Evolutionary conservation across 1,140 invertebrate species (phyloP), one percentile per base, ranked within the genome.

Genomic region (Camponotus pennsylvanicus): DNA sequence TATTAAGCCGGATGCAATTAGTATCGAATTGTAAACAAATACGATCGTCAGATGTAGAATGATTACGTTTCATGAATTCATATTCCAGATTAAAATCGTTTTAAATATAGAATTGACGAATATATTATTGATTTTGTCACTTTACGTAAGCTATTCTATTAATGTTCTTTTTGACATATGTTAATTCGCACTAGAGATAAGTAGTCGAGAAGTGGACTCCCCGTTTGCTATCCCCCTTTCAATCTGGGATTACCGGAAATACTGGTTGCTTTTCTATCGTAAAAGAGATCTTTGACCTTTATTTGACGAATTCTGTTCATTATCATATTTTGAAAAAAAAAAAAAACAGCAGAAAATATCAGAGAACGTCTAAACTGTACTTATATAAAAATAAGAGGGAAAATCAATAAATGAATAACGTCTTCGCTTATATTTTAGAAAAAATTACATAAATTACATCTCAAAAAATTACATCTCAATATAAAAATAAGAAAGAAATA

Each of bases 161-260:
- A 69, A 79, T 66, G 37, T 79, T 21, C 21, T 79, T 79, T 27
- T 52, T 79, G n/a, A 79, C 63, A 18, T 79, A 69, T 69, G 61
- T 32, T 69, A 67, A 79, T 79, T 45, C 9, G 11, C 32, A 0
- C 18, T 79, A 79, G 69, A 6, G 32, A 69, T 40, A 79, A 37
- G 8, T 40, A 79, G 37, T 67, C 63, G 69, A 45, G n/a, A 55
- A 13, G 34, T 6, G 15, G 21, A 42, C 42, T 55, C 13, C 18
- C 2, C 40, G 40, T 69, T 49, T 45, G 8, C 21, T 67, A 52
- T 55, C 45, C 55, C 11, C 11, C 18, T 52, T 67, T 67, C 9
- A 55, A 42, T 80, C 32, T 80, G 13, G 21, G 1, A 70, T 80
- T 55, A 32, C 37, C 21, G 9, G 1, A 66, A 15, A 66, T 27